Evolutionary conservation across 2,888 invertebrate genomes (phyloP).

Genomic region (Trachelus troglodyta): DNA sequence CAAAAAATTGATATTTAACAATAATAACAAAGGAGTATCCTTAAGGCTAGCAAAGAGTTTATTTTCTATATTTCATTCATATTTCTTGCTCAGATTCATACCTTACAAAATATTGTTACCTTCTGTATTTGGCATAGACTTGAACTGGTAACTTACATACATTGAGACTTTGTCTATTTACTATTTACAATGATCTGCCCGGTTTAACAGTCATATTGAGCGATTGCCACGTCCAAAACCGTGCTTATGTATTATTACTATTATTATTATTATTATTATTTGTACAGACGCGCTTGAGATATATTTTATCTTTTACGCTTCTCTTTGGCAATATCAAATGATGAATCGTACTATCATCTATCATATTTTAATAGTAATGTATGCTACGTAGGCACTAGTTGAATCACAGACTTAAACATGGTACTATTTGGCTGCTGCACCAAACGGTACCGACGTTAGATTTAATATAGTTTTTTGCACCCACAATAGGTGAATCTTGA

Average conservation of each 20-base stretch:
- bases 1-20: constrained; percentile 44
- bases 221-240: background rate
- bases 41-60: constrained; percentile 18
- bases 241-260: background rate
- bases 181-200: constrained; percentile 33
- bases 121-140: constrained; percentile 8
- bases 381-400: constrained; percentile 56
- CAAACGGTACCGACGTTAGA: constrained; percentile 17
- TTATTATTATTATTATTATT: background rate
- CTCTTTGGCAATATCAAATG: constrained; percentile 48
- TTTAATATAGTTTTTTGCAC: constrained; percentile 13
- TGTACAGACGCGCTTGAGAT: background rate
- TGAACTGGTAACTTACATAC: constrained; percentile 38
- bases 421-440: background rate
- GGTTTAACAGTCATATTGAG: background rate
- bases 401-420: constrained; percentile 58
- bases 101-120: background rate
- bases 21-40: constrained; percentile 34
- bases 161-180: constrained; percentile 31
- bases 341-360: constrained; percentile 17
- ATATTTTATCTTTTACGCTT: constrained; percentile 8
- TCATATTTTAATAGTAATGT: constrained; percentile 24
- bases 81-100: background rate
- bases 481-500: constrained; percentile 8
- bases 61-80: background rate